Evolutionary conservation across 2,797 vertebrate species (phyloP).

Genomic region (Tolypeutes matacus): DNA sequence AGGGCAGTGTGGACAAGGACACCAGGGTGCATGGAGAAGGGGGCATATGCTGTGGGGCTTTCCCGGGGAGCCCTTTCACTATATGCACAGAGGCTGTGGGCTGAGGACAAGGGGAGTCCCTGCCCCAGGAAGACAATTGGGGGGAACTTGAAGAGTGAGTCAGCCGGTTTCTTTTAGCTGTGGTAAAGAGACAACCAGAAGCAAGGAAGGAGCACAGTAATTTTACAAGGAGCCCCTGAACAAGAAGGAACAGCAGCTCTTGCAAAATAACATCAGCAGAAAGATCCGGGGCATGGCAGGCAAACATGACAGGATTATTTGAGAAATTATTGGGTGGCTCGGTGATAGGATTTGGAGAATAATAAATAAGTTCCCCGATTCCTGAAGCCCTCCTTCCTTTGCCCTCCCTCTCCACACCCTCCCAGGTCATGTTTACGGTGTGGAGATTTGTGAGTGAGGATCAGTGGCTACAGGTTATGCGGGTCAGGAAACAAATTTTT

Average conservation of each 20-base stretch:
- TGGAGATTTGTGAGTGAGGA: slow-evolving; percentile 79
- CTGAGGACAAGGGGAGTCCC: neutral
- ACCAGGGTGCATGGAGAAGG: neutral
- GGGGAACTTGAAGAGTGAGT: slow-evolving; percentile 77
- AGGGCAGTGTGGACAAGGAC: neutral
- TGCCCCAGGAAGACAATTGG: slow-evolving; percentile 36
- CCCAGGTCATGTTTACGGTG: slow-evolving; percentile 14
- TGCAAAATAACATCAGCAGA: slow-evolving; percentile 81
- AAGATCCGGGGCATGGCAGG: slow-evolving; percentile 84
- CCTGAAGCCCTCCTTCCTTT: slow-evolving; percentile 58
- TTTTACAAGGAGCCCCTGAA: slow-evolving; percentile 58
- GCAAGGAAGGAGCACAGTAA: neutral
- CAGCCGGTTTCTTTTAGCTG: neutral
- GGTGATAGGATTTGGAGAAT: slow-evolving; percentile 84
- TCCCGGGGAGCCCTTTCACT: neutral
- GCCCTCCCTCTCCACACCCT: neutral
- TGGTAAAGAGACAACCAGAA: neutral
- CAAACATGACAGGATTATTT: slow-evolving; percentile 84
- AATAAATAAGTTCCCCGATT: slow-evolving; percentile 82
- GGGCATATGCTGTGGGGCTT: neutral
- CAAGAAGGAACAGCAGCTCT: slow-evolving; percentile 76
- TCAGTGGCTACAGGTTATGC: slow-evolving; percentile 81
- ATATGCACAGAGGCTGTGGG: rapidly evolving
- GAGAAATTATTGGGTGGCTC: slow-evolving; percentile 83
- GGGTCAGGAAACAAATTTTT: slow-evolving; percentile 85